Conservation (phyloP, 2,888 invertebrate genomes). For the Xestia sexstrigata region DNA sequence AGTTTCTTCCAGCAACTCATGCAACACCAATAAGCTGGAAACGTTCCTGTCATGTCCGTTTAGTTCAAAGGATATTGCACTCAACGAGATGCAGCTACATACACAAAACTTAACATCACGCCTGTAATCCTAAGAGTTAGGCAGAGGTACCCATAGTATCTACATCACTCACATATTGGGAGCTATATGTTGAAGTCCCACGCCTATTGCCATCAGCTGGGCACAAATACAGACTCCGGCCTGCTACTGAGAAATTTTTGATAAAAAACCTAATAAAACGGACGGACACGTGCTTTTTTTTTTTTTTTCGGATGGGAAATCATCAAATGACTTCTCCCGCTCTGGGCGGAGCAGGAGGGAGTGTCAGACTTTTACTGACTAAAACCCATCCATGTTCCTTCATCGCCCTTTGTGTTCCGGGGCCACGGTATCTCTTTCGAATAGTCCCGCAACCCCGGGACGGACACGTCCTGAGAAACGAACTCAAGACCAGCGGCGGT, state of each 20-base stretch:
- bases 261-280: neutral
- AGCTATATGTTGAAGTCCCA: neutral
- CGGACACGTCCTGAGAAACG: neutral
- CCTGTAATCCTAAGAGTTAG: neutral
- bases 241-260: neutral
- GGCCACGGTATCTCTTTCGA: too few species aligned
- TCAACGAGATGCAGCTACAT: neutral
- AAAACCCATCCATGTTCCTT: too few species aligned
- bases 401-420: too few species aligned
- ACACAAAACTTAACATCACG: neutral
- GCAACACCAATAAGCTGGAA: constrained; percentile 41
- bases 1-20: constrained; percentile 48
- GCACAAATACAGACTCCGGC: neutral
- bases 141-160: neutral
- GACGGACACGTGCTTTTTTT: too few species aligned
- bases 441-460: too few species aligned
- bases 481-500: neutral
- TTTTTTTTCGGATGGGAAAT: too few species aligned
- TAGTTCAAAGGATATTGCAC: neutral
- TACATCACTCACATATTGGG: neutral
- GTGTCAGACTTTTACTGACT: too few species aligned
- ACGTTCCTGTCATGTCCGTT: constrained; percentile 25
- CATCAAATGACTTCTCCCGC: too few species aligned
- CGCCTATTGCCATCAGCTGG: neutral
- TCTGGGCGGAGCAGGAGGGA: too few species aligned